Conservation (phyloP, 1,140 invertebrate genomes). For the Phocides pigmalion region DNA sequence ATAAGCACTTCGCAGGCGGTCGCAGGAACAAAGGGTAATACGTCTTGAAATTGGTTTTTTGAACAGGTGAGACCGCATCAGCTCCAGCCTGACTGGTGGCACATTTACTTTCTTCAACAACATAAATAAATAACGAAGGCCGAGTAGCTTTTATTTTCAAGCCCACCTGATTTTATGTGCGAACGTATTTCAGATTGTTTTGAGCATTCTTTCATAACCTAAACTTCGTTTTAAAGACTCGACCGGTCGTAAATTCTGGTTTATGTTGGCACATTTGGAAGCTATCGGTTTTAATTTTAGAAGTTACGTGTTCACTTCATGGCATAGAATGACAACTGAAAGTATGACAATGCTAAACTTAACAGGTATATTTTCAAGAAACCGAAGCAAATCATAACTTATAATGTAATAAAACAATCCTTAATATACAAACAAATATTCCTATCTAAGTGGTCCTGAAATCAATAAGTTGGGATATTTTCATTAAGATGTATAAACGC, state of each 20-base stretch:
- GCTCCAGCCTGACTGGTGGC: slow-evolving; percentile 44
- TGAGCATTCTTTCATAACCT: slow-evolving; percentile 71
- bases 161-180: slow-evolving; percentile 69
- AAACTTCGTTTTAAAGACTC: slow-evolving; percentile 68
- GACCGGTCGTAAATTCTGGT: slow-evolving; percentile 64
- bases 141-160: slow-evolving; percentile 61
- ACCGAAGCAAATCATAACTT: no score
- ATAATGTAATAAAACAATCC: no score
- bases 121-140: slow-evolving; percentile 66
- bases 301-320: slow-evolving; percentile 60
- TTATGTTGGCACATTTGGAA: slow-evolving; percentile 71
- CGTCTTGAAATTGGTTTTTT: slow-evolving; percentile 66
- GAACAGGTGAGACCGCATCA: slow-evolving; percentile 67
- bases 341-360: no score
- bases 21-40: slow-evolving; percentile 72
- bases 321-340: slow-evolving; percentile 36
- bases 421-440: no score
- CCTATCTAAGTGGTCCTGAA: no score
- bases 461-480: no score
- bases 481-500: no score
- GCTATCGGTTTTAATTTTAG: slow-evolving; percentile 66
- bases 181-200: slow-evolving; percentile 64
- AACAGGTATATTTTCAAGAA: no score
- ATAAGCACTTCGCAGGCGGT: slow-evolving; percentile 55
- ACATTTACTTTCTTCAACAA: slow-evolving; percentile 64